Conservation (phyloP, 2,797 vertebrate genomes). For the Microctenopoma steveboyesi region DNA sequence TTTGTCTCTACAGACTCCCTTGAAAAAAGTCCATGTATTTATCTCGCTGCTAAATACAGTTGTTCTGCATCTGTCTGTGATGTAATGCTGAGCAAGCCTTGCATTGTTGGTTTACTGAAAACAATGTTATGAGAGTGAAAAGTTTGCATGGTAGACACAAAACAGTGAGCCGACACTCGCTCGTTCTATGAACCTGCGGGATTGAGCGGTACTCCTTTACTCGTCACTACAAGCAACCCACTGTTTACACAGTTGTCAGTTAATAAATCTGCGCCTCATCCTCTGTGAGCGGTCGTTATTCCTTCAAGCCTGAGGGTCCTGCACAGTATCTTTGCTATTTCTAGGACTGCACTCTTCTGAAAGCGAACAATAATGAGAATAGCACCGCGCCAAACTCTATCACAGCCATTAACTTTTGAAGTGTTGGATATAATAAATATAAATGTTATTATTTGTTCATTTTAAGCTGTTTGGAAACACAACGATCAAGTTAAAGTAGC, state of each 20-base stretch:
- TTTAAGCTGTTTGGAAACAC: conserved; percentile 6
- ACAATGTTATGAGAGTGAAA: neutral
- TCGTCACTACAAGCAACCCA: neutral
- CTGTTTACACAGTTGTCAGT: neutral
- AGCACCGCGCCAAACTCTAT: too few relatives aligned
- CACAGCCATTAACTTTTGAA: too few relatives aligned
- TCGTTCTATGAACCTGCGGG: neutral
- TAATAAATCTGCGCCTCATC: neutral
- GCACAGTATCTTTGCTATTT: too few relatives aligned
- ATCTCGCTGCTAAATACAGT: neutral
- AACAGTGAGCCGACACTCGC: neutral
- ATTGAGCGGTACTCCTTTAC: neutral
- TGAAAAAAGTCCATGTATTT: neutral
- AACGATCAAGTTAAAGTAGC: neutral
- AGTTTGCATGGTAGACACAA: neutral
- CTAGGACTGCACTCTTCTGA: too few relatives aligned
- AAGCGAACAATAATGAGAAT: too few relatives aligned
- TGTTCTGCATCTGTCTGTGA: too few relatives aligned
- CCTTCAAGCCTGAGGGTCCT: too few relatives aligned
- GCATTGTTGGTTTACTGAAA: neutral
- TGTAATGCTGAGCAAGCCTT: neutral
- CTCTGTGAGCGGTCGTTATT: too few relatives aligned
- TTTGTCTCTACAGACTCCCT: neutral
- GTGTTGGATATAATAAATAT: too few relatives aligned
- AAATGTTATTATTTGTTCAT: too few relatives aligned